phyloP scores from a whole-genome alignment of 1,140 invertebrate species.

The Xylocopa sonorina region DNA sequence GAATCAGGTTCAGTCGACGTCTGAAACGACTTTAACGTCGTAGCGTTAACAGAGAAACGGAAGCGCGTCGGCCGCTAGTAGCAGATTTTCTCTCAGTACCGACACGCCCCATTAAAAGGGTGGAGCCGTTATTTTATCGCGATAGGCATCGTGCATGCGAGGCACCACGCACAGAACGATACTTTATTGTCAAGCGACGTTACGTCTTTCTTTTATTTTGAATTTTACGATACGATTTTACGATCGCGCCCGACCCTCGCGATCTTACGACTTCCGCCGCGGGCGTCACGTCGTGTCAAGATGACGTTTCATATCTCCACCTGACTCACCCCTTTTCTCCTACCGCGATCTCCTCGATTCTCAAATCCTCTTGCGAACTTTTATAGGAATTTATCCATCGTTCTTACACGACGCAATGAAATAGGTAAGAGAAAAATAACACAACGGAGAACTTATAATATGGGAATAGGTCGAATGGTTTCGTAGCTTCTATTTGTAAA shows the following conservation, averaged over 20 bases:
- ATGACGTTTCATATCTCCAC: slow-evolving; percentile 37
- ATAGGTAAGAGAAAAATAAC: no score
- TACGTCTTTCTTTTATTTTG: slow-evolving; percentile 60
- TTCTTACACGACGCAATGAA: no score
- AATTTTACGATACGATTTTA: slow-evolving; percentile 65
- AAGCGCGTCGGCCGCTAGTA: slow-evolving; percentile 33
- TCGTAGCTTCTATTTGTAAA: no score
- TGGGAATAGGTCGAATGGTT: no score
- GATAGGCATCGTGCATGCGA: slow-evolving; percentile 48
- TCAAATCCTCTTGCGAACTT: neutral
- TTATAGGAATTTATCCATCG: slow-evolving; percentile 24
- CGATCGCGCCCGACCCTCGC: slow-evolving; percentile 32
- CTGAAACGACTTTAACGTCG: slow-evolving; percentile 32
- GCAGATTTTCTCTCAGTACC: slow-evolving; percentile 49
- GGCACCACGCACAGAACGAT: slow-evolving; percentile 47
- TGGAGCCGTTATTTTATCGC: slow-evolving; percentile 55
- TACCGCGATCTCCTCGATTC: no score
- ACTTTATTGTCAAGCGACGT: slow-evolving; percentile 58
- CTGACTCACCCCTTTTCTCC: neutral
- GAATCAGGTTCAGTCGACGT: slow-evolving; percentile 43
- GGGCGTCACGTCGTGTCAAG: slow-evolving; percentile 19
- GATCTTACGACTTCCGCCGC: neutral
- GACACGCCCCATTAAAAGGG: slow-evolving; percentile 55
- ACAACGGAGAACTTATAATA: no score
- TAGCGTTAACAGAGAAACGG: slow-evolving; percentile 51